Evolutionary conservation across 2,888 invertebrate species (phyloP), one percentile per base, ranked within the genome.

Genomic region (Lacanobia wlatinum): DNA sequence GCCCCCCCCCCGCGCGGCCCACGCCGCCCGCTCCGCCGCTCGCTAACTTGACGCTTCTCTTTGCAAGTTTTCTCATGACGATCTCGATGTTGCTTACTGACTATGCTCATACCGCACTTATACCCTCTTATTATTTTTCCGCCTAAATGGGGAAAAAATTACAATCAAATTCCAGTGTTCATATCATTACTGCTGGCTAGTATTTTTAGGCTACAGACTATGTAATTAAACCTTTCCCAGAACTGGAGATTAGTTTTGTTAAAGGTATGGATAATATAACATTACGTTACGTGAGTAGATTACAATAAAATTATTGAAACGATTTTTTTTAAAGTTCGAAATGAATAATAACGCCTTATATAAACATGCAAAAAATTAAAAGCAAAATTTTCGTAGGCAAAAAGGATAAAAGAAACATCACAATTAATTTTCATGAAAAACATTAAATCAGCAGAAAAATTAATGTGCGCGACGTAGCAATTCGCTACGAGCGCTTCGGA

Each of bases 11-110:
- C 86, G 84, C 84, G 16, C n/a, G n/a, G n/a, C 79, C 55, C 73
- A 65, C 84, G 82, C 87, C 87, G 75, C 85, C 86, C 82, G 86
- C 74, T 79, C 82, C 87, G 83, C 87, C 89, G 84, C 89, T 87
- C 87, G 86, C 88, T 89, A 93, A 94, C 94, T 94, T 94, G 90
- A 92, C 92, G 92, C 90, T 93, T 91, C 91, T 91, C 90, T 89
- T 90, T 87, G 82, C 87, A 92, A 93, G 92, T 94, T 94, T 93
- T 90, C 88, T 91, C 87, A 90, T 90, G 91, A 90, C 89, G 88
- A 90, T 89, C 89, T 89, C 87, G 82, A 88, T 90, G 87, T 85
- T 88, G 70, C 81, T 84, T 73, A 79, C 79, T 83, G 85, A 79
- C 86, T 88, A 80, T 77, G 82, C 84, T 88, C 87, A 88, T 82